These are phyloP conservation scores for Diploptera punctata DNA, from an alignment of 2,888 invertebrate genomes.

Conservation along the genomic window DNA sequence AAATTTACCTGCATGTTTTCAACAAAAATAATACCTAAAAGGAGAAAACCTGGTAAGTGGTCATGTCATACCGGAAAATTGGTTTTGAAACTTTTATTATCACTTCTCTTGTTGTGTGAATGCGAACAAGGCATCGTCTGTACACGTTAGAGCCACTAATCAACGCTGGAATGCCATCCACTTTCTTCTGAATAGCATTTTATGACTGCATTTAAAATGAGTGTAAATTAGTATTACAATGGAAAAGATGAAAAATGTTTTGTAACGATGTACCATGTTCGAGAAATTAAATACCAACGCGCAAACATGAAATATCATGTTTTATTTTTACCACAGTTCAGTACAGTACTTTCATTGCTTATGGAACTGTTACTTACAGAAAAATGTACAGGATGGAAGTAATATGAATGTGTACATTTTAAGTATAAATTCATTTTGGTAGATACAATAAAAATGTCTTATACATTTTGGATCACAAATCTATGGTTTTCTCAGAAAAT, in stretches of 20 bases:
- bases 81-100: background rate
- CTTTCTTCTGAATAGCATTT: background rate
- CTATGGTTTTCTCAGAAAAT: too few species aligned
- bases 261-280: background rate
- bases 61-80: background rate
- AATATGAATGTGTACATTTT: too few species aligned
- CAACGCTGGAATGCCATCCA: background rate
- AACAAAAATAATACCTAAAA: background rate
- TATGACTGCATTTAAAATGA: background rate
- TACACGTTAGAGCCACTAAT: background rate
- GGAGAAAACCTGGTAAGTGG: background rate
- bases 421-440: too few species aligned
- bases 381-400: too few species aligned
- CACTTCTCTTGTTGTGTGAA: constrained; percentile 20
- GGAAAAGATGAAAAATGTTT: background rate
- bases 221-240: background rate
- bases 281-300: constrained; percentile 6
- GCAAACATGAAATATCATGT: constrained; percentile 1
- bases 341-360: background rate
- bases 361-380: background rate
- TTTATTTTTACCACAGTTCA: background rate
- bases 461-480: too few species aligned
- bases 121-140: too few species aligned
- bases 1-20: constrained; percentile 2
- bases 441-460: too few species aligned